phyloP scores from a whole-genome alignment of 2,797 vertebrate species.

The Macrochelys suwanniensis region DNA sequence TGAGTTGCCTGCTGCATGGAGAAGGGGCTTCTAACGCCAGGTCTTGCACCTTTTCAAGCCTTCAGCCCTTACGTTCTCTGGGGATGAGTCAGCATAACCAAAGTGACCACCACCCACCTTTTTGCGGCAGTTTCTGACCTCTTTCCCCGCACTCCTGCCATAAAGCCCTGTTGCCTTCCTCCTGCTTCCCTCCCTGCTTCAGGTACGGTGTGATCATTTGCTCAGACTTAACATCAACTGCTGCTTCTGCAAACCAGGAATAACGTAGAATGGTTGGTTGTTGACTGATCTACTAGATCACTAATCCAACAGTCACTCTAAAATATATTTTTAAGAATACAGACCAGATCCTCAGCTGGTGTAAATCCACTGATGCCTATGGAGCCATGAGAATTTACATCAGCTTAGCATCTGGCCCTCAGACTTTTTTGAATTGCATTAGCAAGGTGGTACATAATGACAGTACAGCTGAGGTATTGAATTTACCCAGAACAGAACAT shows the following conservation, averaged over 20 bases:
- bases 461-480: neutral
- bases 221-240: neutral
- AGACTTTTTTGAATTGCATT: neutral
- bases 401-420: neutral
- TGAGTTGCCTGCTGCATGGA: too few species aligned
- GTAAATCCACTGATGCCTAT: constrained; percentile 7
- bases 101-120: too few species aligned
- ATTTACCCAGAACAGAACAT: neutral
- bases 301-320: neutral
- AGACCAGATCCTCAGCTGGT: neutral
- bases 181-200: too few species aligned
- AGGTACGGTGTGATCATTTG: neutral
- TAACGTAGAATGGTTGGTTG: neutral
- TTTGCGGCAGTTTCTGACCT: too few species aligned
- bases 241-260: constrained; percentile 9
- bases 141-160: too few species aligned
- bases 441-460: neutral
- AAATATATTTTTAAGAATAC: neutral
- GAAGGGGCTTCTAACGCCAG: too few species aligned
- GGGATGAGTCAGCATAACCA: too few species aligned
- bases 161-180: too few species aligned
- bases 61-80: too few species aligned
- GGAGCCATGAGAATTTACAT: neutral
- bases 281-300: neutral
- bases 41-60: too few species aligned